Evolutionary conservation across 2,888 invertebrate species (phyloP).

Genomic region (Nephrotoma guestfalica): DNA sequence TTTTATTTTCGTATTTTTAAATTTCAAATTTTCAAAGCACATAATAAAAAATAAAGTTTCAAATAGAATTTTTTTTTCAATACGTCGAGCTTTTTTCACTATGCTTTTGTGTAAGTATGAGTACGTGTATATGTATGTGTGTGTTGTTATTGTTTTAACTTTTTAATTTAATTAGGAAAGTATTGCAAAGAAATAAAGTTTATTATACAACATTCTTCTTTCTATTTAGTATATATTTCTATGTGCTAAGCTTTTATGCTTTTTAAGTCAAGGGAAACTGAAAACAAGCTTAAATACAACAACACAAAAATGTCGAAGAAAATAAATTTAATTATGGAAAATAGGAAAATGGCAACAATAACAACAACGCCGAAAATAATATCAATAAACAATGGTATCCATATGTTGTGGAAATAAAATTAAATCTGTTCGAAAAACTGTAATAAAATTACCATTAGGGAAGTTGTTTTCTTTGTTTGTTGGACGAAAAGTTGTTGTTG

Average conservation of each 20-base stretch:
- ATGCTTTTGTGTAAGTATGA: not conserved
- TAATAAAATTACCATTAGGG: not conserved
- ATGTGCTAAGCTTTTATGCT: not conserved
- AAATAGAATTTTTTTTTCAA: not conserved
- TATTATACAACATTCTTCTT: not conserved
- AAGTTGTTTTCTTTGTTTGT: not conserved
- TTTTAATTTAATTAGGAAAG: not conserved
- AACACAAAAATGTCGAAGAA: not conserved
- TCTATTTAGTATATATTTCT: not conserved
- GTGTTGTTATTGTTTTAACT: not conserved
- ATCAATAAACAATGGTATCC: not conserved
- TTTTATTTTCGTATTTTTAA: not conserved
- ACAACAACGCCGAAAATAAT: not conserved
- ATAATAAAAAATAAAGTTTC: not conserved
- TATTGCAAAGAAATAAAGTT: not conserved
- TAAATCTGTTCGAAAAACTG: not conserved
- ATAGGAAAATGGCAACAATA: not conserved
- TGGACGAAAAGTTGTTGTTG: not conserved
- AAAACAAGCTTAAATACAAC: not conserved
- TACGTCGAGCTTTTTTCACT: not conserved
- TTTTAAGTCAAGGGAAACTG: not conserved
- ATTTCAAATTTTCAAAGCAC: not conserved
- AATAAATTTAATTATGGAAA: not conserved
- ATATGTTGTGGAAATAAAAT: not conserved
- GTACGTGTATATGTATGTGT: not conserved